Percentiles rank a stretch among this genome's conserved stretches.
phyloP scores from a whole-genome alignment of 1,140 invertebrate genomes.

The Drosophila lacertosa region DNA sequence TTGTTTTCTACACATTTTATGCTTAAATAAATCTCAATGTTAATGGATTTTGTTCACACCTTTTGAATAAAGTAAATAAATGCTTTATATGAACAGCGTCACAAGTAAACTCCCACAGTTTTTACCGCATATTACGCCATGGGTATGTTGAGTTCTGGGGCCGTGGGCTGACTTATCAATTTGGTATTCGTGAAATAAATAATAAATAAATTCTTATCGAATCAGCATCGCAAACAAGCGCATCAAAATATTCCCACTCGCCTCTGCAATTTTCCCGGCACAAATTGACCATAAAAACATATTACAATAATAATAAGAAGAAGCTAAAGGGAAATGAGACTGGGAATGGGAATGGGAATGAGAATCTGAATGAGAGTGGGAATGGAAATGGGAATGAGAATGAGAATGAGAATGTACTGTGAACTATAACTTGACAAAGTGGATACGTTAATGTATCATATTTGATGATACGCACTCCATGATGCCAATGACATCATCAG shows the following conservation, averaged over 20 bases:
- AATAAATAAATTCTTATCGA: slow-evolving; percentile 31
- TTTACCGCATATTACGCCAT: no score
- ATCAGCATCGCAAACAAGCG: slow-evolving; percentile 5
- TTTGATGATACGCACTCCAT: slow-evolving; percentile 53
- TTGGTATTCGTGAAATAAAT: slow-evolving; percentile 9
- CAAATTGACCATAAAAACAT: slow-evolving; percentile 9
- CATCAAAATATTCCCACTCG: no score
- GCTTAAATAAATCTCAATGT: no score
- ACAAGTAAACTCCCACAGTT: background rate
- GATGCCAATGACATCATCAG: slow-evolving; percentile 70
- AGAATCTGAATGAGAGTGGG: background rate
- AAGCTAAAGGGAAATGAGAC: background rate
- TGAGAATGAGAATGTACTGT: background rate
- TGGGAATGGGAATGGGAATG: background rate
- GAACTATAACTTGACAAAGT: slow-evolving; percentile 27
- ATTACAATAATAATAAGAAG: background rate
- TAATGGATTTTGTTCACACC: no score
- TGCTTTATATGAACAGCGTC: no score
- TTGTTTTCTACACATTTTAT: no score
- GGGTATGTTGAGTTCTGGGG: background rate
- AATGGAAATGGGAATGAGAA: background rate
- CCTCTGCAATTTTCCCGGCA: background rate
- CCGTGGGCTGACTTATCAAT: background rate
- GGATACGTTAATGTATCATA: slow-evolving; percentile 37
- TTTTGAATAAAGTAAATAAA: no score